Evolutionary conservation across 2,888 invertebrate species (phyloP).

Genomic region (Harpalus rufipes): DNA sequence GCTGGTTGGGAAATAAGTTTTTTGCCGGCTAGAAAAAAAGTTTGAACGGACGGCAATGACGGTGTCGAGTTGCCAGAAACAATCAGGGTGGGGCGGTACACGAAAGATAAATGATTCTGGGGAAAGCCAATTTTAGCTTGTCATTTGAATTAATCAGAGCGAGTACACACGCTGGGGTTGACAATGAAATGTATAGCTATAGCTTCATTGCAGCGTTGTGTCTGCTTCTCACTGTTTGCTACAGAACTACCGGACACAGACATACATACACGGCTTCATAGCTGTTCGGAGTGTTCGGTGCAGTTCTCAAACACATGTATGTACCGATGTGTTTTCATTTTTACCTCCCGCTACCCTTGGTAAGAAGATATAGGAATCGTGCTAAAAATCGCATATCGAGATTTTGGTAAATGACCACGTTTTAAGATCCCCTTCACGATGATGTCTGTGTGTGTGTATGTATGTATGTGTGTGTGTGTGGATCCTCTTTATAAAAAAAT

Average conservation of each 20-base stretch:
- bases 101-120: constrained; percentile 72
- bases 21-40: constrained; percentile 57
- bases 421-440: too few species aligned
- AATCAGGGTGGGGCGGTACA: constrained; percentile 68
- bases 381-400: too few species aligned
- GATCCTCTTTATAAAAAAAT: too few species aligned
- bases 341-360: too few species aligned
- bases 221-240: constrained; percentile 23
- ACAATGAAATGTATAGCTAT: constrained; percentile 71
- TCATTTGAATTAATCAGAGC: constrained; percentile 73
- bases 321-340: too few species aligned
- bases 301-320: too few species aligned
- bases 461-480: too few species aligned
- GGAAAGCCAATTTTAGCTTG: constrained; percentile 73
- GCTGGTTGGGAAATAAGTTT: constrained; percentile 60
- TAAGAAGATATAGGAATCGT: too few species aligned
- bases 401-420: too few species aligned
- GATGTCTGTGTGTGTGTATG: too few species aligned
- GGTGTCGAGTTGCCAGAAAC: constrained; percentile 66
- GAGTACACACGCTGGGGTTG: constrained; percentile 71
- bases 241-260: background rate
- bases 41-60: constrained; percentile 61
- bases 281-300: too few species aligned
- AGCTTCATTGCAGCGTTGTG: constrained; percentile 70
- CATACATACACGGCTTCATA: background rate